A percentile compares a stretch with the other conserved stretches of the same genome.
Evolutionary conservation across 2,797 vertebrate species (phyloP).

Genomic region (Chrosomus eos): DNA sequence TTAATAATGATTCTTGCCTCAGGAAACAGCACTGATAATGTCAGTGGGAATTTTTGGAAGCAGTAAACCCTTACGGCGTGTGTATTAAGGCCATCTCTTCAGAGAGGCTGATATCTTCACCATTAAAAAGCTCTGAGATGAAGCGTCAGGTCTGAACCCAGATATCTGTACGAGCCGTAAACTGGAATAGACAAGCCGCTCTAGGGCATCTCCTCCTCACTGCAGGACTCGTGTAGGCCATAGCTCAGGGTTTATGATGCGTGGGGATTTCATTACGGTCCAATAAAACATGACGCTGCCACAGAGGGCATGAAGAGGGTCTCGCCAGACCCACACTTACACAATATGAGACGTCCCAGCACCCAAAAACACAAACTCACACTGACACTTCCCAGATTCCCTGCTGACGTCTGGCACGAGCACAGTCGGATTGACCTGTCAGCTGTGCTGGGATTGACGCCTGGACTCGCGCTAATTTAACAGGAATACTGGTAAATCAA

Average conservation of each 20-base stretch:
- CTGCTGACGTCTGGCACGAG: constrained; percentile 37
- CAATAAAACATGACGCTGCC: constrained; percentile 51
- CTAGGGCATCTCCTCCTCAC: constrained; percentile 17
- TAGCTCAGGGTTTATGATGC: constrained; percentile 57
- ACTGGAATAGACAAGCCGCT: constrained; percentile 26
- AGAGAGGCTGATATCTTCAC: constrained; percentile 16
- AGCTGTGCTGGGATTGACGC: constrained; percentile 34
- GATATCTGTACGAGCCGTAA: constrained; percentile 24
- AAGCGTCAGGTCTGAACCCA: background rate
- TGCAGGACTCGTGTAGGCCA: constrained; percentile 28
- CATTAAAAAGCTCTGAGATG: constrained; percentile 4
- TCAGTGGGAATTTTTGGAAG: background rate
- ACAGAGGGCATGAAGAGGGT: constrained; percentile 30
- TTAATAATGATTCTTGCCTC: background rate
- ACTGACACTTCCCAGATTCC: background rate
- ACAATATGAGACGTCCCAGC: background rate
- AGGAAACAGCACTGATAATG: background rate
- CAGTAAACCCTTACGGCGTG: background rate
- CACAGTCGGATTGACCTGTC: background rate
- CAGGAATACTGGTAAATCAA: constrained; percentile 7
- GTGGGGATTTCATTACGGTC: constrained; percentile 59
- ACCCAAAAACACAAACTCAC: constrained; percentile 16
- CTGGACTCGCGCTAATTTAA: constrained; percentile 20
- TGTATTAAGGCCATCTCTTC: background rate
- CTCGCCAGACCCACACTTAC: constrained; percentile 11